Conservation (phyloP, 2,797 vertebrate species). For the Acanthurus leucopareius region DNA sequence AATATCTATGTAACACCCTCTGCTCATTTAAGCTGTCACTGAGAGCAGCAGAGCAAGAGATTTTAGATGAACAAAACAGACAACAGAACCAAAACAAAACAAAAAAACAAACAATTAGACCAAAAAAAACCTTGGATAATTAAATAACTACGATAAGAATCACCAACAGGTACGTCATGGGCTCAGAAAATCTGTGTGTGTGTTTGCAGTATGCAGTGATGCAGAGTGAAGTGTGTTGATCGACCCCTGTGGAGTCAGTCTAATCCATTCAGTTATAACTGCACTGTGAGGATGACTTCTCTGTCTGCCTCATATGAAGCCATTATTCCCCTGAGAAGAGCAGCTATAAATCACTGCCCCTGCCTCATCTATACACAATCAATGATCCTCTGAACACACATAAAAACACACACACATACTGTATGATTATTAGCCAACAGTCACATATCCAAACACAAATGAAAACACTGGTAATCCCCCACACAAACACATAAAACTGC, state of each 20-base stretch:
- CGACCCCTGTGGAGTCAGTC: constrained; percentile 54
- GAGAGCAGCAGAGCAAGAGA: no score
- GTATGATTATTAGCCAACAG: constrained; percentile 12
- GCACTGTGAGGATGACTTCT: constrained; percentile 60
- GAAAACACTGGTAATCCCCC: constrained; percentile 18
- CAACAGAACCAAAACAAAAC: no score
- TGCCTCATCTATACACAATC: constrained; percentile 73
- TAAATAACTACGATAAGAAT: no score
- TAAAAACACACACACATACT: constrained; percentile 23
- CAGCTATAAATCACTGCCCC: constrained; percentile 77
- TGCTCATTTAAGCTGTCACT: no score
- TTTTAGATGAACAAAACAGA: no score
- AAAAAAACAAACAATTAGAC: no score
- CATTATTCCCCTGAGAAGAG: constrained; percentile 64
- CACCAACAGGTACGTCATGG: no score
- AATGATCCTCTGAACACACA: constrained; percentile 53
- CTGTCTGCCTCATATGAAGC: constrained; percentile 68
- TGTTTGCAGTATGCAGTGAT: constrained; percentile 29
- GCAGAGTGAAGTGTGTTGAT: constrained; percentile 60
- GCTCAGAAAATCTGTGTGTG: constrained; percentile 10
- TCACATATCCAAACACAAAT: constrained; percentile 13
- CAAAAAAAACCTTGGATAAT: no score
- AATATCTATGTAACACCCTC: no score
- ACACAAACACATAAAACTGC: constrained; percentile 14
- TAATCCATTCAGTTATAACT: constrained; percentile 66